Conservation (phyloP, 1,140 invertebrate species). For the Hermatobates lingyangjiaoensis region DNA sequence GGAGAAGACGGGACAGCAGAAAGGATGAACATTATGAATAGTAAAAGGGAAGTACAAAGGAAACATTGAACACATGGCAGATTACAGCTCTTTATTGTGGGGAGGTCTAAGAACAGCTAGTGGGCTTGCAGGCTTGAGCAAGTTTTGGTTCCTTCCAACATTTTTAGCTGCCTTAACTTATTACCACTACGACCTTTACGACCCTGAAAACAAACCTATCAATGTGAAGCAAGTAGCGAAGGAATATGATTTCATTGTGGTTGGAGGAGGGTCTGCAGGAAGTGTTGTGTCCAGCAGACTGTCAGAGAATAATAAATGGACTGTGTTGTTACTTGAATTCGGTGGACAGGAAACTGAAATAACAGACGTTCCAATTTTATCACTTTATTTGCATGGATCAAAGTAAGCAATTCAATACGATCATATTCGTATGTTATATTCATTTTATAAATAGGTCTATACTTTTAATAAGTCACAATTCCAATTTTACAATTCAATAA, state of each 20-base stretch:
- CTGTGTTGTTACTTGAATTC: slow-evolving; percentile 65
- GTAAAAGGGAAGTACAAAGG: not conserved
- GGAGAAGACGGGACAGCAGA: too few species aligned
- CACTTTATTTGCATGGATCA: slow-evolving; percentile 71
- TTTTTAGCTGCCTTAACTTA: slow-evolving; percentile 60
- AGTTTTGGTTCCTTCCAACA: slow-evolving; percentile 44
- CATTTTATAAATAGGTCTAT: too few species aligned
- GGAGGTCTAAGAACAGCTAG: not conserved
- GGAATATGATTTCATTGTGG: slow-evolving; percentile 61
- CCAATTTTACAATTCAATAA: too few species aligned
- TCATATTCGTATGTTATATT: too few species aligned
- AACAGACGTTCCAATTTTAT: slow-evolving; percentile 61
- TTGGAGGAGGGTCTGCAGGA: slow-evolving; percentile 73
- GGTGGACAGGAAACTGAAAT: slow-evolving; percentile 70
- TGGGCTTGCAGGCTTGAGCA: not conserved
- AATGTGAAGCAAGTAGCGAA: slow-evolving; percentile 40
- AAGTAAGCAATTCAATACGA: too few species aligned
- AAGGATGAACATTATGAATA: too few species aligned
- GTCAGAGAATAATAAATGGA: slow-evolving; percentile 56
- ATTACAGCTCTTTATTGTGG: not conserved
- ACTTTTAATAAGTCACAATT: too few species aligned
- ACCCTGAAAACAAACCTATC: slow-evolving; percentile 58
- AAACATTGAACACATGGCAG: not conserved
- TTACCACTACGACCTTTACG: slow-evolving; percentile 67
- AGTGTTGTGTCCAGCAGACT: slow-evolving; percentile 68